Evolutionary conservation across 2,888 invertebrate genomes (phyloP).

Genomic region (Cheilosia pagana): DNA sequence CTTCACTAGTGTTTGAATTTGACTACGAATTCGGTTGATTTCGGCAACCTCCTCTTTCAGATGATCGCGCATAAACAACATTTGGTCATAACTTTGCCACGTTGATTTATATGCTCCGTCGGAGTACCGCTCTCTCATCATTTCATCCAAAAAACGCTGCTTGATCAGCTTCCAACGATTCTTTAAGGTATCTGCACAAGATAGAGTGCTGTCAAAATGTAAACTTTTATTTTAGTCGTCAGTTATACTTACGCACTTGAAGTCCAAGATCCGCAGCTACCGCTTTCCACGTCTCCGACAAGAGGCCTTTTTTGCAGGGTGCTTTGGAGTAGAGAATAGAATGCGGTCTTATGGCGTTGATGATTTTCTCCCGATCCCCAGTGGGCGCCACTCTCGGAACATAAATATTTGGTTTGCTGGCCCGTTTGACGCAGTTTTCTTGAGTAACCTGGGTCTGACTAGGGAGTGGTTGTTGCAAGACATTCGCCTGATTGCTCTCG

Average conservation of each 20-base stretch:
- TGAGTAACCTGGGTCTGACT: too few relatives aligned
- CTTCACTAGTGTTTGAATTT: constrained; percentile 11
- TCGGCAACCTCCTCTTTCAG: constrained; percentile 23
- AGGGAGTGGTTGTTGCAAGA: too few relatives aligned
- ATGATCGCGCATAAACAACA: constrained; percentile 33
- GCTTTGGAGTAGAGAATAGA: constrained; percentile 14
- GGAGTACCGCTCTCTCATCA: constrained; percentile 11
- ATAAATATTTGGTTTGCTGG: background rate
- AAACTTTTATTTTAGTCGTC: background rate
- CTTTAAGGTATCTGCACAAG: constrained; percentile 4
- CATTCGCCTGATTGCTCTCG: too few relatives aligned
- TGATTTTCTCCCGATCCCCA: constrained; percentile 8
- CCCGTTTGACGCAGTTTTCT: background rate
- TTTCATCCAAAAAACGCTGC: constrained; percentile 34
- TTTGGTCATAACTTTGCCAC: constrained; percentile 40
- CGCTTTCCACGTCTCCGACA: constrained; percentile 11
- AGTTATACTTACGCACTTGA: constrained; percentile 23
- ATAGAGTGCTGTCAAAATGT: background rate
- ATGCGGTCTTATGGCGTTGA: constrained; percentile 21
- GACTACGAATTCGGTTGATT: background rate
- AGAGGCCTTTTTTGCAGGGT: background rate
- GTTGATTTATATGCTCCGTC: background rate
- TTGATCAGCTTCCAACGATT: constrained; percentile 35
- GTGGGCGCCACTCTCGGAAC: too few relatives aligned
- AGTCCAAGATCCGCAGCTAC: constrained; percentile 7